A percentile compares a stretch with the other conserved stretches of the same genome.
Conservation (phyloP, 2,113 vertebrate genomes). For the Lamprotornis superbus region DNA sequence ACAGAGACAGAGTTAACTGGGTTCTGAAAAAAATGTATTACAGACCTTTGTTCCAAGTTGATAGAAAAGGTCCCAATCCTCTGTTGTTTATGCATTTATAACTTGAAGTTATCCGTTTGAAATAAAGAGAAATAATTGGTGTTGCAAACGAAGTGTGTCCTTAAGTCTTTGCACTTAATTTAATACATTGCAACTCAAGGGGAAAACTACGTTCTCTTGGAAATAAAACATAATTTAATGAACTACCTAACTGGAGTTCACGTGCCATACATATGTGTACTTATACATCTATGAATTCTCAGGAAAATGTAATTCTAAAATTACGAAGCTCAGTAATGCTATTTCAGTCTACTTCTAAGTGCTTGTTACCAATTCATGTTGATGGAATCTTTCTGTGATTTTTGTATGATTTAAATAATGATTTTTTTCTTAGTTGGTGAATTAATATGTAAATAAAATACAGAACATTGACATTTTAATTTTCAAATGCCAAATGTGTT, state of each 20-base stretch:
- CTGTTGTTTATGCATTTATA: not conserved
- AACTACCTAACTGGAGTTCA: not conserved
- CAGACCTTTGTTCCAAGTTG: not conserved
- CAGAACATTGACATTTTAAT: not conserved
- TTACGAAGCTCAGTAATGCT: not conserved
- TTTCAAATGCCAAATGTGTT: not conserved
- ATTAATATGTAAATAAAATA: not conserved
- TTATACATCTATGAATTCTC: not conserved
- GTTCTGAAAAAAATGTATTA: not conserved
- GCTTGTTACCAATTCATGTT: not conserved
- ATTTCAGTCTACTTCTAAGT: not conserved
- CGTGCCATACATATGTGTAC: accelerated
- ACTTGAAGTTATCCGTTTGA: not conserved
- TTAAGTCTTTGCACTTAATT: not conserved
- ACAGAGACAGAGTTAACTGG: not conserved
- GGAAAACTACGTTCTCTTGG: not conserved
- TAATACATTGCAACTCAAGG: not conserved
- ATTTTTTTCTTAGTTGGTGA: not conserved
- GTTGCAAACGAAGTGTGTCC: not conserved
- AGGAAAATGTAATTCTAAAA: not conserved
- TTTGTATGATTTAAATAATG: not conserved
- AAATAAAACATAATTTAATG: not conserved
- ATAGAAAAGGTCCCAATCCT: not conserved
- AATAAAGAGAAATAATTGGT: not conserved
- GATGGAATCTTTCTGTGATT: not conserved